Percentiles rank a stretch among this genome's conserved stretches.
phyloP scores from a whole-genome alignment of 1,140 invertebrate species.

The Teleopsis dalmanni region DNA sequence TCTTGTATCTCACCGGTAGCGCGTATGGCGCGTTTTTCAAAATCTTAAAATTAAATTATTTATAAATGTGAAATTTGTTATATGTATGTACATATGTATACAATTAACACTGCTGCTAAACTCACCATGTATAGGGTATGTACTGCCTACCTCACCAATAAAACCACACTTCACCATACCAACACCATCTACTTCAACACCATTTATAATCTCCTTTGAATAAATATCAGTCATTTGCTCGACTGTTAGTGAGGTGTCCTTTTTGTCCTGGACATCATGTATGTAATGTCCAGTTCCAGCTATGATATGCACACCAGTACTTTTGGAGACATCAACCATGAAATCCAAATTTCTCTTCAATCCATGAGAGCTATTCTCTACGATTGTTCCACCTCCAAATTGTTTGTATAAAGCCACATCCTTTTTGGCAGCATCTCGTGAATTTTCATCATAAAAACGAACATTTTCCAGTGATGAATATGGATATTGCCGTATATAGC shows the following conservation, averaged over 20 bases:
- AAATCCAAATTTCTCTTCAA: constrained; percentile 57
- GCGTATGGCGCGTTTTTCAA: constrained; percentile 63
- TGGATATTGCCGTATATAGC: constrained; percentile 69
- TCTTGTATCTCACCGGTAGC: constrained; percentile 62
- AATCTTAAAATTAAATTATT: constrained; percentile 49
- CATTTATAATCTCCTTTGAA: constrained; percentile 34
- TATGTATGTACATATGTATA: no score
- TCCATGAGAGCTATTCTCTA: constrained; percentile 72
- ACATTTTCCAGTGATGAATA: constrained; percentile 64
- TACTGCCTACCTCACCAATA: constrained; percentile 76
- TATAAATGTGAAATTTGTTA: no score
- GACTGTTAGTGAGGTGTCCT: constrained; percentile 22
- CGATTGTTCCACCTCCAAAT: constrained; percentile 68
- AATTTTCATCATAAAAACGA: constrained; percentile 52
- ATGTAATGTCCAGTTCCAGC: constrained; percentile 64
- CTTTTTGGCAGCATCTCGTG: constrained; percentile 53
- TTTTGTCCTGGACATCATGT: constrained; percentile 25
- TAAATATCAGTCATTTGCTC: constrained; percentile 39
- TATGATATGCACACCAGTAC: constrained; percentile 67
- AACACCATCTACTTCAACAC: constrained; percentile 30
- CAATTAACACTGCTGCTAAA: not conserved
- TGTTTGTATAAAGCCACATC: constrained; percentile 62
- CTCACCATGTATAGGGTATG: constrained; percentile 67
- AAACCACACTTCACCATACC: constrained; percentile 64
- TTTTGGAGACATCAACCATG: constrained; percentile 53